A percentile compares a stretch with the other conserved stretches of the same genome.
These are phyloP conservation scores for Drosophila pegasa DNA, from an alignment of 2,888 invertebrate genomes.

Conservation along the genomic window DNA sequence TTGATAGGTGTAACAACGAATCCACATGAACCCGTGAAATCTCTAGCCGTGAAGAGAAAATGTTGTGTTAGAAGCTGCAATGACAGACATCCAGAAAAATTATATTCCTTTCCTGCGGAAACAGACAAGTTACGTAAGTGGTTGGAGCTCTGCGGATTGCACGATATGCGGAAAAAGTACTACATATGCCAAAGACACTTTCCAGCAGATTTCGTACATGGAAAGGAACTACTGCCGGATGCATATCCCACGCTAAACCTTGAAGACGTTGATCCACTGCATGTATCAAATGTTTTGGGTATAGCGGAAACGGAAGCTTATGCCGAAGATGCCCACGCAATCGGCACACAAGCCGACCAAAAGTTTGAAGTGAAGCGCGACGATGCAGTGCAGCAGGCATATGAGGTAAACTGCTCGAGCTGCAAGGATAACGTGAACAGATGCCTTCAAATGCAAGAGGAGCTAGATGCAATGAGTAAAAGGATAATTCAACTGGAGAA, in stretches of 20 bases:
- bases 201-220: neutral
- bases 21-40: conserved; percentile 14
- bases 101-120: conserved; percentile 41
- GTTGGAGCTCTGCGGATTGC: conserved; percentile 35
- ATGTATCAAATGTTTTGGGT: neutral
- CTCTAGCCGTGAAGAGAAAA: neutral
- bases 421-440: neutral
- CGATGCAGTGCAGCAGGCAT: neutral
- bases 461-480: conserved; percentile 14
- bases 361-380: neutral
- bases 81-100: neutral
- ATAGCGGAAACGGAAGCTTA: neutral
- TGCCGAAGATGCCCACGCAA: neutral
- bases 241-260: conserved; percentile 43
- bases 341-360: no score
- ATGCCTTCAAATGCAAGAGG: conserved; percentile 20
- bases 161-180: neutral
- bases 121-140: conserved; percentile 21
- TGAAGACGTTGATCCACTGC: conserved; percentile 30
- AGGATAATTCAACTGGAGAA: conserved; percentile 36
- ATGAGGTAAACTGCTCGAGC: neutral
- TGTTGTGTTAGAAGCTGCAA: conserved; percentile 38
- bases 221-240: conserved; percentile 5
- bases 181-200: conserved; percentile 23
- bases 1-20: conserved; percentile 18